Conservation (phyloP, 2,888 invertebrate genomes). For the Pharmacophagus antenor region DNA sequence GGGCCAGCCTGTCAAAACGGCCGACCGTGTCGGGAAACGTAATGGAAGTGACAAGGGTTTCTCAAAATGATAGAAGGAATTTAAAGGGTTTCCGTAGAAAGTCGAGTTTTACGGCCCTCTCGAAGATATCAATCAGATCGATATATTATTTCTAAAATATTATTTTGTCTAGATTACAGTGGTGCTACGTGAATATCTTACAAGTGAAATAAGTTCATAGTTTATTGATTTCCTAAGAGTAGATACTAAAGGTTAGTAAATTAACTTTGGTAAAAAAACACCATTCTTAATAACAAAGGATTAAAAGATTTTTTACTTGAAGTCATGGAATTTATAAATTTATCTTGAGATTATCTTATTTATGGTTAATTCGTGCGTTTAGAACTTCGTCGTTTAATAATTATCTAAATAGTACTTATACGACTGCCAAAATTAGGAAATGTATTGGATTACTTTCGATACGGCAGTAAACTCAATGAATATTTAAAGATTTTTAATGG, state of each 20-base stretch:
- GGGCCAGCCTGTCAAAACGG: slow-evolving; percentile 63
- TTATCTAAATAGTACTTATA: no score
- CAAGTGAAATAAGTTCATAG: not conserved
- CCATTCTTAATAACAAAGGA: no score
- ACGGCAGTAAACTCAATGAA: no score
- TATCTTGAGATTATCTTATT: no score
- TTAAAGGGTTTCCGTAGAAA: slow-evolving; percentile 57
- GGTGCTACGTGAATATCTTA: not conserved
- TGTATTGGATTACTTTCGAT: no score
- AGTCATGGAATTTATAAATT: no score
- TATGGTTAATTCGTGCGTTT: no score
- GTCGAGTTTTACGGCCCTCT: slow-evolving; percentile 64
- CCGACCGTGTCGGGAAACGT: slow-evolving; percentile 60
- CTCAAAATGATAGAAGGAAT: slow-evolving; percentile 73
- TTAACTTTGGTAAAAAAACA: not conserved
- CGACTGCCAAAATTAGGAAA: no score
- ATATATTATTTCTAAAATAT: slow-evolving; percentile 39
- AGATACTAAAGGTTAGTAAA: not conserved
- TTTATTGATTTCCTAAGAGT: not conserved
- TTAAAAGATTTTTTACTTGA: no score
- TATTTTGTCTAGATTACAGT: not conserved
- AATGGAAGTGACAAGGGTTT: slow-evolving; percentile 78
- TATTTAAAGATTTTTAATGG: no score
- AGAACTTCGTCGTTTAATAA: no score
- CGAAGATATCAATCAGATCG: slow-evolving; percentile 61